Base-by-base conservation (phyloP, 1,140 invertebrate species). In the Eurytemora carolleeae region DNA sequence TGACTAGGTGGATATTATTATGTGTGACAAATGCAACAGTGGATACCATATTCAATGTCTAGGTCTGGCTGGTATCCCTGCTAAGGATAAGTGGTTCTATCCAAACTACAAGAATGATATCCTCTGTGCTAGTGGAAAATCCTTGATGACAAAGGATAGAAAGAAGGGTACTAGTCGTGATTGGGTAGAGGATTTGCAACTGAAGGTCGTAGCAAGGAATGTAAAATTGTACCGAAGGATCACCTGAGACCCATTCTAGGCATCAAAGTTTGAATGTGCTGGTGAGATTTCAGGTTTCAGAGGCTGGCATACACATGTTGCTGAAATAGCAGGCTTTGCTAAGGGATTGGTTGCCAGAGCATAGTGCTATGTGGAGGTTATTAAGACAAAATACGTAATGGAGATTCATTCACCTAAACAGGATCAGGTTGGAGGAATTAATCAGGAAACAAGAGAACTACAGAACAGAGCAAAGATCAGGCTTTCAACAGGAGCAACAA, bases 211-310 rank as follows among this genome's bases (percentile, higher is more conserved):
- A 12, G 7, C 31, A 44, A 44, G n/a, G 31, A 44, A 44, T 44
- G 31, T 44, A 44, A 7, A 7, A 44, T 44, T 44, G 31, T 44
- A 44, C n/a, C 31, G 7, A 44, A 44, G 1, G 79, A 85, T 71
- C 86, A 90, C 71, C 83, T 82, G 71, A 87, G 87, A 12, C 79
- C 82, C 1, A 80, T 92, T 64, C 86, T 86, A 44, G 86, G 86
- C 7, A 78, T 90, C 15, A 84, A 88, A 75, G 87, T 91, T 55
- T 87, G 87, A 20, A 86, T 80, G 65, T 75, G 77, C 64, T 92
- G 87, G 86, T 79, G 82, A 67, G 90, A 82, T 69, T 44, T 7
- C n/a, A 44, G 31, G 31, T 44, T 12, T 44, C 31, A 7, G 86
- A 90, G 73, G 80, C 80, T 24, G 87, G 87, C 52, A 78, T 87